Evolutionary conservation across 2,888 invertebrate genomes (phyloP).

Genomic region (Glaucopsyche alexis): DNA sequence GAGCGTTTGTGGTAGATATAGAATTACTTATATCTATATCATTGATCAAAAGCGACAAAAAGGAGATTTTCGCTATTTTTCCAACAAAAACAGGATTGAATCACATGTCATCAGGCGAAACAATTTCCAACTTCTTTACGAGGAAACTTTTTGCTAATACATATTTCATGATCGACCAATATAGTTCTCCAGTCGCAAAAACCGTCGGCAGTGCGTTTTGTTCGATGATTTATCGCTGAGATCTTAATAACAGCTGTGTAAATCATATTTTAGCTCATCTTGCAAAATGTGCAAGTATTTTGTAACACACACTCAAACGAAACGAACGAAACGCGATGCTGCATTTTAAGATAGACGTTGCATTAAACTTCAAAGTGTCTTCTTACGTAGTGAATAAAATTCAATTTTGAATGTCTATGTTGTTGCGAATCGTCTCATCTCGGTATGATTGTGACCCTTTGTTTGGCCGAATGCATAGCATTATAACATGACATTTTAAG

Average conservation of each 20-base stretch:
- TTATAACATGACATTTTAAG: no score
- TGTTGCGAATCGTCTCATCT: no score
- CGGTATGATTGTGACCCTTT: no score
- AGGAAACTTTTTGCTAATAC: slow-evolving; percentile 27
- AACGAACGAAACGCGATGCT: not conserved
- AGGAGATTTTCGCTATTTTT: not conserved
- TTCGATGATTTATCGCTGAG: slow-evolving; percentile 59
- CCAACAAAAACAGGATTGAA: slow-evolving; percentile 8
- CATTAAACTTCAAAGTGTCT: no score
- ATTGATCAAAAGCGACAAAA: not conserved
- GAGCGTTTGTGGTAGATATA: no score
- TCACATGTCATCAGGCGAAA: slow-evolving; percentile 19
- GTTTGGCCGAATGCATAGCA: no score
- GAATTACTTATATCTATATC: not conserved
- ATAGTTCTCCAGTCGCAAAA: slow-evolving; percentile 37
- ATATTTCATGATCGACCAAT: slow-evolving; percentile 22
- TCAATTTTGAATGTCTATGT: no score
- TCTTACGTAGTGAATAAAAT: no score
- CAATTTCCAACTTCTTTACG: slow-evolving; percentile 16
- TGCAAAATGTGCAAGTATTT: not conserved
- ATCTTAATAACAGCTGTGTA: slow-evolving; percentile 58
- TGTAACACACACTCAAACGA: not conserved
- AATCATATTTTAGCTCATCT: slow-evolving; percentile 39
- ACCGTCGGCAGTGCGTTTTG: slow-evolving; percentile 50
- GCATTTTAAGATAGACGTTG: not conserved